Percentiles rank a stretch among this genome's conserved stretches.
Evolutionary conservation across 2,888 invertebrate species (phyloP).

Genomic region (Pharmacophagus antenor): DNA sequence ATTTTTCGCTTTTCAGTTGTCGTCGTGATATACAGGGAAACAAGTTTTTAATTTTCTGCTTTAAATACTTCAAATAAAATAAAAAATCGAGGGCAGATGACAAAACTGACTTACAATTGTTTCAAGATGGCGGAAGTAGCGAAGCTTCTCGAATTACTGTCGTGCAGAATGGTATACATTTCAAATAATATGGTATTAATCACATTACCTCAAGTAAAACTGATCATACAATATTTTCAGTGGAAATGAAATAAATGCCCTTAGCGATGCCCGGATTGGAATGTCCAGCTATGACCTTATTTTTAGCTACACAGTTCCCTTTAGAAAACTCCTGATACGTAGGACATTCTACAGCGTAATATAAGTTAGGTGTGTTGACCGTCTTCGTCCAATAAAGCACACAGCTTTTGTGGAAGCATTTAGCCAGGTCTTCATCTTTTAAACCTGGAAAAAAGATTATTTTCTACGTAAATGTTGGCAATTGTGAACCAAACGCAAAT

Average conservation of each 20-base stretch:
- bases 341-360: conserved; percentile 31
- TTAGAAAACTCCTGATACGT: conserved; percentile 29
- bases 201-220: background rate
- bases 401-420: conserved; percentile 37
- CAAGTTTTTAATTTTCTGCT: too few species aligned
- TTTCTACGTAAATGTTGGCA: too few species aligned
- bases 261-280: conserved; percentile 32
- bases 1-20: too few species aligned
- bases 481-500: too few species aligned
- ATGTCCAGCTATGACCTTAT: conserved; percentile 32
- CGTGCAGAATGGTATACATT: too few species aligned
- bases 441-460: conserved; percentile 21
- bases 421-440: conserved; percentile 31
- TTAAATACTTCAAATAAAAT: too few species aligned
- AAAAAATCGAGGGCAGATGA: too few species aligned
- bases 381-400: conserved; percentile 33
- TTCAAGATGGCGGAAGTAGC: too few species aligned
- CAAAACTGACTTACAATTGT: too few species aligned
- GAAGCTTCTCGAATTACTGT: too few species aligned
- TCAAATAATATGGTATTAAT: background rate
- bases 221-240: conserved; percentile 29
- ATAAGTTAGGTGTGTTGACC: conserved; percentile 28
- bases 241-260: conserved; percentile 34
- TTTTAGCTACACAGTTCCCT: conserved; percentile 28
- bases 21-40: too few species aligned